Base-by-base conservation (phyloP, 2,888 invertebrate species). In the Ferrisia virgata region DNA sequence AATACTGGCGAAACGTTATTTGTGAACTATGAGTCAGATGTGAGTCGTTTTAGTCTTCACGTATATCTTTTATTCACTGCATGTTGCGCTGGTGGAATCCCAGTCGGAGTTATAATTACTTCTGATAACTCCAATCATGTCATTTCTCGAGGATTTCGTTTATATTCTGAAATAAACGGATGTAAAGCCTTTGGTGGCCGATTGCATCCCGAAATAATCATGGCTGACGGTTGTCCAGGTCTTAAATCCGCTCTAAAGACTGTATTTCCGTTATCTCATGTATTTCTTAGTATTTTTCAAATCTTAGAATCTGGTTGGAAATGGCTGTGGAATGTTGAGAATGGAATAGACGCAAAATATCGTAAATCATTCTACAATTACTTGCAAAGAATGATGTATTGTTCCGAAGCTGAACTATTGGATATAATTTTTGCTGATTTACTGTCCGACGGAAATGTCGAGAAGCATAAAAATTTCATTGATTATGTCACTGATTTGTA, bases 271-370 rank as follows among this genome's bases (percentile, higher is more conserved):
- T 22, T 78, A 9, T 53, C 85, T 25, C 84, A 79, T 25, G n/a
- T 82, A 8, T 79, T 86, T 13, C 79, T 86, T 33, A 85, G 85
- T 36, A 84, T 84, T 8, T 86, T 86, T 69, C 85, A 86, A 72
- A 85, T 86, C n/a, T 28, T 86, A n/a, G 85, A 86, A 58, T 80
- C 85, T 1, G 84, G 85, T 9, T 86, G 85, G 85, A 82, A 84
- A 33, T 86, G 86, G 85, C 36, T 86, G 13, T 85, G 79, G 82
- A 36, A 85, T 15, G 58, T 69, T 28, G 33, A 79, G 15, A 82
- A 85, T 28, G 83, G 72, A 13, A 40, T 85, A 8, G 47, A 40
- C 15, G n/a, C 79, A 13, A 15, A 80, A 13, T 25, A 80, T 43
- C 15, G 84, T 11, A 31, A 79, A 53, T 31, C 40, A 2, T 39